Evolutionary conservation across 2,797 vertebrate genomes (phyloP).

Genomic region (Cygnus olor): DNA sequence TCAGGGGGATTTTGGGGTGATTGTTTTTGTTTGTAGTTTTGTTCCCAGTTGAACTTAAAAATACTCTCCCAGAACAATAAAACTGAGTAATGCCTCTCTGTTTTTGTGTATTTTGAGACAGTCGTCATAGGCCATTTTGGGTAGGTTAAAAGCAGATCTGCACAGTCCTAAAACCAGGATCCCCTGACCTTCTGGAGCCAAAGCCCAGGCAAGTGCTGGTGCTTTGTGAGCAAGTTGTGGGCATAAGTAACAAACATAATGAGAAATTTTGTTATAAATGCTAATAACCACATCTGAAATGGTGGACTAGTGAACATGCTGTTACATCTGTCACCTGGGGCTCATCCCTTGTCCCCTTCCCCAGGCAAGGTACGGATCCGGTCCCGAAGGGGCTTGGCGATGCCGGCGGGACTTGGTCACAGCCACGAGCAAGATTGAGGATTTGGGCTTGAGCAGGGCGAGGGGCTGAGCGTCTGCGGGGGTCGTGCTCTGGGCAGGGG

Average conservation of each 20-base stretch:
- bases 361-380: accelerated
- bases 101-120: not conserved
- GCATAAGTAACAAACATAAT: accelerated
- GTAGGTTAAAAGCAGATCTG: not conserved
- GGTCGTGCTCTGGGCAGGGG: not conserved
- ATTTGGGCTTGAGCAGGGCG: not conserved
- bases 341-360: accelerated
- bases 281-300: not conserved
- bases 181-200: not conserved
- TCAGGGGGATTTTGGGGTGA: not conserved
- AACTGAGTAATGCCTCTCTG: not conserved
- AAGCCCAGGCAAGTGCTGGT: not conserved
- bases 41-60: not conserved
- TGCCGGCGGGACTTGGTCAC: not conserved
- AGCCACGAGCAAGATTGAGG: not conserved
- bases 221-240: not conserved
- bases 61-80: slow-evolving; percentile 24
- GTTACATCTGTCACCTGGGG: not conserved
- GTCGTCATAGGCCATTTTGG: not conserved
- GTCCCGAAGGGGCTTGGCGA: accelerated
- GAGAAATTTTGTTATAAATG: not conserved
- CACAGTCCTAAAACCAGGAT: not conserved
- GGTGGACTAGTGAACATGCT: not conserved
- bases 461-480: accelerated
- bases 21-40: not conserved